A percentile compares a stretch with the other conserved stretches of the same genome.
phyloP scores from a whole-genome alignment of 2,888 invertebrate genomes.

The Ophraella communa region DNA sequence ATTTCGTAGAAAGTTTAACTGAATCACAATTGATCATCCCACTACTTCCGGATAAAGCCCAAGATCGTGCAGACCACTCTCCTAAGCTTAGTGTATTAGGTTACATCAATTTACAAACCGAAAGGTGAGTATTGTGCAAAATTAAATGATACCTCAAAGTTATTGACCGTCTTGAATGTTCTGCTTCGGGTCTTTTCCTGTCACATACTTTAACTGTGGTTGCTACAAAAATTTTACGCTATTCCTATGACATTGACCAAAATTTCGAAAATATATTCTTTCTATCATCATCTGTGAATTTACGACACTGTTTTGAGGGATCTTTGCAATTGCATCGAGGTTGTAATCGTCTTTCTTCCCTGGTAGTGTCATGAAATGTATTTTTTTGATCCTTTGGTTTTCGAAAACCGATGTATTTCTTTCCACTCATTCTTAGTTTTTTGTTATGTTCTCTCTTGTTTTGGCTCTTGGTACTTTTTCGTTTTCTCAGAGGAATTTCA shows the following conservation, averaged over 20 bases:
- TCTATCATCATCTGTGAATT: neutral
- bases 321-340: slow-evolving; percentile 6
- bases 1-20: neutral
- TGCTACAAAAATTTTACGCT: neutral
- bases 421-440: slow-evolving; percentile 13
- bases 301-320: slow-evolving; percentile 1
- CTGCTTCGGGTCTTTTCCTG: slow-evolving; percentile 6
- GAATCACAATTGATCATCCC: neutral
- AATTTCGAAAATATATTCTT: neutral
- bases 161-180: slow-evolving; percentile 8
- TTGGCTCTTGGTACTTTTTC: neutral
- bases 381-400: slow-evolving; percentile 16
- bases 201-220: slow-evolving; percentile 11
- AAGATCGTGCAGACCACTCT: slow-evolving; percentile 16
- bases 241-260: neutral
- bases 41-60: neutral
- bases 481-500: slow-evolving; percentile 6
- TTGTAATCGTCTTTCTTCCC: slow-evolving; percentile 13
- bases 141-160: slow-evolving; percentile 8
- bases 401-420: slow-evolving; percentile 19
- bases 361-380: slow-evolving; percentile 9
- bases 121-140: neutral
- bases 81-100: slow-evolving; percentile 5
- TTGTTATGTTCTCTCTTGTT: slow-evolving; percentile 20
- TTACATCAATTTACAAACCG: slow-evolving; percentile 11